Conservation (phyloP, 2,797 vertebrate species). For the Chaunax sp. region DNA sequence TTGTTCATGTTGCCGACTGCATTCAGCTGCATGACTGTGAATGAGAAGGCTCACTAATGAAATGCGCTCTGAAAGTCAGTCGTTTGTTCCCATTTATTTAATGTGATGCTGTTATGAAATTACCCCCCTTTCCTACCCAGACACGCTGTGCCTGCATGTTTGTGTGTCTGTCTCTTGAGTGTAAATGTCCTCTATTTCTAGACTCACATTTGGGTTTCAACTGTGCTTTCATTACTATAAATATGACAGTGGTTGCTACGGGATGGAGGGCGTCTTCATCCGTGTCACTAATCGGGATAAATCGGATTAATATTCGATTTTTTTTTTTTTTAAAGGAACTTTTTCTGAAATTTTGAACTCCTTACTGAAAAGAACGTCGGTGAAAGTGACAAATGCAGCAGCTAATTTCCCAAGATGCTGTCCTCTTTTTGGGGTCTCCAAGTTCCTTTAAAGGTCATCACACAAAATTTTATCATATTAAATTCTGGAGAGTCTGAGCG, state of each 20-base stretch:
- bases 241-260: constrained; percentile 50
- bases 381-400: too few species aligned
- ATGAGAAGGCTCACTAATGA: constrained; percentile 19
- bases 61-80: constrained; percentile 2
- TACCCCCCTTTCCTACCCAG: neutral
- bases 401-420: too few species aligned
- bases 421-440: too few species aligned
- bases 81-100: constrained; percentile 18
- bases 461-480: neutral
- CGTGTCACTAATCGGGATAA: constrained; percentile 6
- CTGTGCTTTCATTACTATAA: constrained; percentile 54
- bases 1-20: neutral
- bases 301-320: neutral
- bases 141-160: neutral
- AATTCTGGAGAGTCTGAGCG: neutral
- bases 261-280: constrained; percentile 14
- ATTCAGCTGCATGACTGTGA: constrained; percentile 17
- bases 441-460: too few species aligned
- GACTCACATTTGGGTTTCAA: constrained; percentile 33
- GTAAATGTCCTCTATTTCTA: constrained; percentile 54
- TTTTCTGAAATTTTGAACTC: too few species aligned
- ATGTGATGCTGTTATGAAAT: constrained; percentile 41
- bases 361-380: too few species aligned
- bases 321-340: too few species aligned
- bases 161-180: constrained; percentile 16